phyloP scores from a whole-genome alignment of 2,797 vertebrate genomes.

The Sarcophilus harrisii region DNA sequence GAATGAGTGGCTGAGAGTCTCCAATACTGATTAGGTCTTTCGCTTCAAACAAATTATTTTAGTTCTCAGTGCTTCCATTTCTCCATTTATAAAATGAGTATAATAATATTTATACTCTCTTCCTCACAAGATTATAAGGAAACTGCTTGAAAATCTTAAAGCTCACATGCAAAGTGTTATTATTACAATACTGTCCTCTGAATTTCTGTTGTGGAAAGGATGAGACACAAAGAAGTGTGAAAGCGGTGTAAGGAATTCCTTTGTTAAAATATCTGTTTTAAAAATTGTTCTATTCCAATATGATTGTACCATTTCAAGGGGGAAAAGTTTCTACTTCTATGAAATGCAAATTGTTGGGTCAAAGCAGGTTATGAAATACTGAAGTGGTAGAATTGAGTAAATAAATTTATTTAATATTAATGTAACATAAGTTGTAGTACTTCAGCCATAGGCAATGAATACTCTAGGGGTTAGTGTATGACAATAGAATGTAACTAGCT shows the following conservation, averaged over 20 bases:
- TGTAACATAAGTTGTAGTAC: neutral
- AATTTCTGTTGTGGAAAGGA: neutral
- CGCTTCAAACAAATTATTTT: neutral
- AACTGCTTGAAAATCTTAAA: neutral
- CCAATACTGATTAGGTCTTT: neutral
- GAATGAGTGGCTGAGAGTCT: neutral
- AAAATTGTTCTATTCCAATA: neutral
- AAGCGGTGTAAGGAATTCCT: neutral
- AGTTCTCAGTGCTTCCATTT: neutral
- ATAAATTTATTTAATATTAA: neutral
- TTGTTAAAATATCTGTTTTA: neutral
- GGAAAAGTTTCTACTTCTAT: neutral
- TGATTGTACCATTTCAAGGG: neutral
- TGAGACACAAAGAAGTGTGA: neutral
- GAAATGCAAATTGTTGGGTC: neutral
- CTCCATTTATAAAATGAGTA: neutral
- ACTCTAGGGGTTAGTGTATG: neutral
- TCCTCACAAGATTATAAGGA: neutral
- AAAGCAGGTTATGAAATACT: neutral
- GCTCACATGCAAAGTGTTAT: neutral
- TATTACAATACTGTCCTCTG: neutral
- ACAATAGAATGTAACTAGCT: neutral
- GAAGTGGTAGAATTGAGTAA: neutral
- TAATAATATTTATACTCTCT: neutral
- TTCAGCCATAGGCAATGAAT: neutral